Base-by-base conservation (phyloP, 1,140 invertebrate genomes). In the Acromyrmex heyeri region DNA sequence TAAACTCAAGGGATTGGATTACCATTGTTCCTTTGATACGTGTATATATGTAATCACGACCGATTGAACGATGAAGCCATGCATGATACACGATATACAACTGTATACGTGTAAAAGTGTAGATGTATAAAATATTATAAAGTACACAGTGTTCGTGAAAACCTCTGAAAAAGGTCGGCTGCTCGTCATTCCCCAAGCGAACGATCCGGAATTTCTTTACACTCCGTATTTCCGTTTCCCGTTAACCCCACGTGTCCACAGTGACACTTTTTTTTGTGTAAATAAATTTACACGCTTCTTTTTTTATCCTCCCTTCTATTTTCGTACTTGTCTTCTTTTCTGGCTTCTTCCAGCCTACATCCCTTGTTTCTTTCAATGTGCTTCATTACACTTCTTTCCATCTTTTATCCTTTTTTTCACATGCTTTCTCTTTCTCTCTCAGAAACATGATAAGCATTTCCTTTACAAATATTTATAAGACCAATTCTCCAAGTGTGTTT, bases 271-370 rank as follows among this genome's bases (percentile, higher is more conserved):
- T 27, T 24, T 82, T 12, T 82, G 67, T 83, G n/a, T 75, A 73
- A 83, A 27, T 83, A 83, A 62, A 83, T 75, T 83, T 75, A 83
- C 79, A 34, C 79, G 53, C 79, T 59, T 82, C 67, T 61, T 73
- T 75, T 48, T 73, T 73, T 44, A 1, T 50, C 21, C 69, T 30
- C 3, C 27, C n/a, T 61, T 75, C 53, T 73, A 73, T 82, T 83
- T 73, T 73, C 24, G 38, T 24, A 55, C 61, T 24, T n/a, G 38
- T 7, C n/a, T 55, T 73, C 18, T 16, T 73, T 61, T 38, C 24
- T n/a, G 27, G 18, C 55, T 73, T 62, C 53, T 83, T 75, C n/a
- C 48, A 38, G 44, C 24, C 7, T n/a, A 21, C 38, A 16, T 3
- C 4, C 57, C 62, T 73, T 38, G 18, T 61, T 75, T 59, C 18